Evolutionary conservation across 2,888 invertebrate genomes (phyloP).

Genomic region (Epistrophella euchroma): DNA sequence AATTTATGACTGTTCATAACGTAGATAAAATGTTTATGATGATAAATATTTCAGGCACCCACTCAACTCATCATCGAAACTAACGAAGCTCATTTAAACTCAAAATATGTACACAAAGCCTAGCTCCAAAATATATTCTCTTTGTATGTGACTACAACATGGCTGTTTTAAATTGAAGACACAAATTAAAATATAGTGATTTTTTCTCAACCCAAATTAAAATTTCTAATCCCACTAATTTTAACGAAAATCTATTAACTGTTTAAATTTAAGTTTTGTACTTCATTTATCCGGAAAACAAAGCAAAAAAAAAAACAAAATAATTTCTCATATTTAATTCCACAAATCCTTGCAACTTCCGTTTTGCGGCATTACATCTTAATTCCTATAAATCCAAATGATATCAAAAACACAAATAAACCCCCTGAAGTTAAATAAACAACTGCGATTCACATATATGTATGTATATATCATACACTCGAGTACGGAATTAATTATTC

Average conservation of each 20-base stretch:
- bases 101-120: too few species aligned
- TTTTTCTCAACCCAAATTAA: too few species aligned
- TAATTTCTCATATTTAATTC: background rate
- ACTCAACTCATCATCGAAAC: too few species aligned
- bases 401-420: constrained; percentile 28
- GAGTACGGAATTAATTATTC: constrained; percentile 63
- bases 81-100: too few species aligned
- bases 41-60: too few species aligned
- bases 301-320: background rate
- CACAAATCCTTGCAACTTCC: constrained; percentile 48
- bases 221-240: background rate
- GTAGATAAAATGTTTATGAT: too few species aligned
- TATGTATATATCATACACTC: constrained; percentile 29
- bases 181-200: too few species aligned
- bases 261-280: background rate
- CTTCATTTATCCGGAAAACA: background rate
- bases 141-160: too few species aligned
- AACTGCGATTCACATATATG: constrained; percentile 11
- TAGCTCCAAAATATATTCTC: too few species aligned
- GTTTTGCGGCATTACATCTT: constrained; percentile 32
- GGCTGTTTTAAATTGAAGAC: too few species aligned
- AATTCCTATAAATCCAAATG: constrained; percentile 36
- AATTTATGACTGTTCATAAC: too few species aligned
- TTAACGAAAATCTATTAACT: background rate
- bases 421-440: constrained; percentile 27